Percentiles rank a stretch among this genome's conserved stretches.
phyloP scores from a whole-genome alignment of 1,140 invertebrate species.

The Diploscapter pachys region DNA sequence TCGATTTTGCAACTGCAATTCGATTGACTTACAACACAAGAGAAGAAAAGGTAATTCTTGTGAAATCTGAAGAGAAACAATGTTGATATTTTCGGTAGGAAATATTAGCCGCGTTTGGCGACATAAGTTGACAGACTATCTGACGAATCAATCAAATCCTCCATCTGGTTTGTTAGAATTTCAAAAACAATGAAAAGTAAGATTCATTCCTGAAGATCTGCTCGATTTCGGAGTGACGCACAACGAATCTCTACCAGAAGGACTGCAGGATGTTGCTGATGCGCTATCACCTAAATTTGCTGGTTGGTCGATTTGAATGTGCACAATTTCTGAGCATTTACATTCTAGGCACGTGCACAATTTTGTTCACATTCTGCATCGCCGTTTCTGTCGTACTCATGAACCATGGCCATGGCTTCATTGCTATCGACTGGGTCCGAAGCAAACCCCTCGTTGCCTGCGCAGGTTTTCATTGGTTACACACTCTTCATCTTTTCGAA shows the following conservation, averaged over 20 bases:
- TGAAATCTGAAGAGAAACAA: neutral
- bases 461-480: conserved; percentile 63
- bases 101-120: conserved; percentile 50
- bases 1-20: conserved; percentile 54
- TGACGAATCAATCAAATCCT: conserved; percentile 49
- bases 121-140: conserved; percentile 45
- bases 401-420: conserved; percentile 57
- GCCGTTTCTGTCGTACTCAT: conserved; percentile 59
- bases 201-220: conserved; percentile 41
- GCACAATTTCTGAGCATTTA: neutral
- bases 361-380: conserved; percentile 55
- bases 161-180: conserved; percentile 47
- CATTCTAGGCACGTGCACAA: conserved; percentile 16
- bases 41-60: conserved; percentile 40
- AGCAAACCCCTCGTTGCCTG: conserved; percentile 85
- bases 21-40: conserved; percentile 55
- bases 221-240: conserved; percentile 57
- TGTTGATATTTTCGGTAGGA: conserved; percentile 24
- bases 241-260: conserved; percentile 57
- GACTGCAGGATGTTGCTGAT: conserved; percentile 57
- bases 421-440: conserved; percentile 72
- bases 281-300: conserved; percentile 55
- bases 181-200: conserved; percentile 3
- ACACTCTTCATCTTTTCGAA: conserved; percentile 16
- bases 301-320: conserved; percentile 24